These are phyloP conservation scores for Lissocephala sabroskyi DNA, from an alignment of 2,888 invertebrate species.

Conservation along the genomic window DNA sequence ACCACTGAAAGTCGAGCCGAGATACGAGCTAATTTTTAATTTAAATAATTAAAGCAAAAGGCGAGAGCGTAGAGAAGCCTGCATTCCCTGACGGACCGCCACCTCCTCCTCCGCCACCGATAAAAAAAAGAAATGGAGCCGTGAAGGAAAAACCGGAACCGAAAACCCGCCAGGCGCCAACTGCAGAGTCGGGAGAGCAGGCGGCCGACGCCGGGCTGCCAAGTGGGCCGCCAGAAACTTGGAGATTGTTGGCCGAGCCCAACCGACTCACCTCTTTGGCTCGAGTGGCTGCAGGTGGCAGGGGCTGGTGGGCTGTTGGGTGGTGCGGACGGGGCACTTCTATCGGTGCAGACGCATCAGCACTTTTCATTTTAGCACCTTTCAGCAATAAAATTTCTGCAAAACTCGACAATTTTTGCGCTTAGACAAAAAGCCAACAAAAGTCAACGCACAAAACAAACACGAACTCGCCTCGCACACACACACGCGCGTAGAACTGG, in stretches of 20 bases:
- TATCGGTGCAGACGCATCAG: constrained; percentile 33
- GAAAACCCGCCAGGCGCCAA: background rate
- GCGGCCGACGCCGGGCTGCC: constrained; percentile 8
- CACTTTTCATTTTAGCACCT: constrained; percentile 63
- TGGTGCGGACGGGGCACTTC: too few relatives aligned
- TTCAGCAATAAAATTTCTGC: constrained; percentile 60
- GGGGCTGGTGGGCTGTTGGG: too few relatives aligned
- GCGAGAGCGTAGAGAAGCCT: constrained; percentile 12
- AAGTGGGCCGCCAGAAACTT: background rate
- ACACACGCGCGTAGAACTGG: constrained; percentile 2
- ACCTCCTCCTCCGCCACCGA: too few relatives aligned
- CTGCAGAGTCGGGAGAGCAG: background rate
- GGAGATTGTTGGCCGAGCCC: too few relatives aligned
- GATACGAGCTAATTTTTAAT: constrained; percentile 47
- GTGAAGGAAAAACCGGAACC: constrained; percentile 7
- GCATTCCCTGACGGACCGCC: too few relatives aligned
- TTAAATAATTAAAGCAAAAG: constrained; percentile 56
- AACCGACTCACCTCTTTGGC: background rate
- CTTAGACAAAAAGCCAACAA: constrained; percentile 60
- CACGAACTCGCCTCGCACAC: constrained; percentile 2
- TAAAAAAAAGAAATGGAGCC: too few relatives aligned
- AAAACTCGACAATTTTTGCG: constrained; percentile 58
- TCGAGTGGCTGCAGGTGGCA: too few relatives aligned
- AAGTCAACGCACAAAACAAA: constrained; percentile 26
- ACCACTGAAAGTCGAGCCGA: constrained; percentile 16